These are phyloP conservation scores for Alca torda DNA, from an alignment of 2,797 vertebrate genomes.

Conservation along the genomic window DNA sequence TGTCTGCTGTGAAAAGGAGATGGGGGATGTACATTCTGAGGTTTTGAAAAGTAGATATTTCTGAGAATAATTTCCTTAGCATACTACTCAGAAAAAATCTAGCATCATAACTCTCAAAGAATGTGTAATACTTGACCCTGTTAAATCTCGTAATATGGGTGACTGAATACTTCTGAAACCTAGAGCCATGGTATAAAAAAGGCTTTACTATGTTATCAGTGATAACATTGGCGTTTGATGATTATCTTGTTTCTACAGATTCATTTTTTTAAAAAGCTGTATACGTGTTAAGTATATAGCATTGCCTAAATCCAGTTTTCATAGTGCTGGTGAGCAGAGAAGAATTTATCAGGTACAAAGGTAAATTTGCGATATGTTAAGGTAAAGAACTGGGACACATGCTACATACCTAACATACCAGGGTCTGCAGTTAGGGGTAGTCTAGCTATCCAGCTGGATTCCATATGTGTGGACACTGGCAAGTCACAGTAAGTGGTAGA, in stretches of 20 bases:
- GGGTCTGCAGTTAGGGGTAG: not conserved
- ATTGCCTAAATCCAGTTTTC: not conserved
- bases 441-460: not conserved
- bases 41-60: not conserved
- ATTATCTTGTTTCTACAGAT: not conserved
- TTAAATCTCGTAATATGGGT: not conserved
- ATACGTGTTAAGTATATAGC: not conserved
- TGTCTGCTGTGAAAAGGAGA: not conserved
- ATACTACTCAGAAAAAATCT: not conserved
- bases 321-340: not conserved
- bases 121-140: not conserved
- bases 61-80: conserved; percentile 12
- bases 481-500: not conserved
- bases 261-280: not conserved
- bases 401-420: not conserved
- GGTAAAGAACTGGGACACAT: not conserved
- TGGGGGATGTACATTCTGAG: not conserved
- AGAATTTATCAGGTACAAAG: not conserved
- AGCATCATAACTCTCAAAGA: not conserved
- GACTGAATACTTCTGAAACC: not conserved
- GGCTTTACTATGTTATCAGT: not conserved
- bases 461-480: not conserved
- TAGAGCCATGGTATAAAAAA: not conserved
- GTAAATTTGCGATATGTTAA: not conserved
- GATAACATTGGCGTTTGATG: not conserved